A percentile compares a stretch with the other conserved stretches of the same genome.
Evolutionary conservation across 2,113 vertebrate species (phyloP).

Genomic region (Phocoena phocoena): DNA sequence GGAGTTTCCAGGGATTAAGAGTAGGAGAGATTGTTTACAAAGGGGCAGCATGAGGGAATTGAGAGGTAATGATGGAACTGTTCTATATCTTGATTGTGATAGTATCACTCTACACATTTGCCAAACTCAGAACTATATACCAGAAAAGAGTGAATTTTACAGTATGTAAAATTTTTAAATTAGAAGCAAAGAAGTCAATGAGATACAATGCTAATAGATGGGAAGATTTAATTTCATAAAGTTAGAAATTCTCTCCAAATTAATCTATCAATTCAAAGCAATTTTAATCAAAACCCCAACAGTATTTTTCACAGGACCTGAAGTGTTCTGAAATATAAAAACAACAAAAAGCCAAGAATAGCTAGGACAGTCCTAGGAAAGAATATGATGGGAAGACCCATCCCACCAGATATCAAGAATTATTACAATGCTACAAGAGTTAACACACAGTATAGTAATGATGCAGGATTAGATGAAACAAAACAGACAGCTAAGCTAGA

Average conservation of each 20-base stretch:
- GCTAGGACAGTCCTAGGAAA: neutral
- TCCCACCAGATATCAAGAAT: neutral
- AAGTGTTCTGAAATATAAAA: conserved; percentile 6
- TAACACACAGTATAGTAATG: neutral
- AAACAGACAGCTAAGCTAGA: neutral
- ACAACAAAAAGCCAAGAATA: neutral
- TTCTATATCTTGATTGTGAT: neutral
- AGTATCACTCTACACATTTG: neutral
- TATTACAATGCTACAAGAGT: neutral
- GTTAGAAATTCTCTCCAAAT: neutral
- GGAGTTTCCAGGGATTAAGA: neutral
- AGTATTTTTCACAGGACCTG: neutral
- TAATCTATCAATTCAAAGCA: conserved; percentile 14
- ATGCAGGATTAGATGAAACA: neutral
- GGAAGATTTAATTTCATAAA: neutral
- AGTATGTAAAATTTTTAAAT: neutral
- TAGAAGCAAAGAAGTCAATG: neutral
- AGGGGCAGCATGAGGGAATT: neutral
- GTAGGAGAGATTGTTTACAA: neutral
- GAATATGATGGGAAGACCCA: neutral
- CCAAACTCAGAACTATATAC: neutral
- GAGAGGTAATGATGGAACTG: neutral
- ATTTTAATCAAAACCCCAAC: conserved; percentile 11
- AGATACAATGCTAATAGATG: neutral
- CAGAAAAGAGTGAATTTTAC: neutral